Percentiles rank a stretch among this genome's conserved stretches.
phyloP scores from a whole-genome alignment of 2,888 invertebrate species.

The Elgonia sp. region DNA sequence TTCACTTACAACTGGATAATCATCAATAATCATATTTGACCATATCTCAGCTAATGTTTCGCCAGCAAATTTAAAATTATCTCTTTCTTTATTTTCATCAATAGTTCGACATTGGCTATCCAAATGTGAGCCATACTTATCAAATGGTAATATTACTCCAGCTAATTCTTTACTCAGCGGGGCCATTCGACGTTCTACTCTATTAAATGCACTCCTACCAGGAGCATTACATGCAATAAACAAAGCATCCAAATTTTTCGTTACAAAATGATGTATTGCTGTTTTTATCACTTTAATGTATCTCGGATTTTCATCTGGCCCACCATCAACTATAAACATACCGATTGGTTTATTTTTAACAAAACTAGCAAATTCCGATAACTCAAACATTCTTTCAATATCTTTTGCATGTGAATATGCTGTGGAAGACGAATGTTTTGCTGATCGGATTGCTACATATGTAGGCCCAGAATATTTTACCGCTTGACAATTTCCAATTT shows the following conservation, averaged over 20 bases:
- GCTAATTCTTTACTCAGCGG: background rate
- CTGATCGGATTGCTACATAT: too few species aligned
- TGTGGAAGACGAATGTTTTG: too few species aligned
- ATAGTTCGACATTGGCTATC: background rate
- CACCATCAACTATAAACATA: background rate
- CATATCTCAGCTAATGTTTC: background rate
- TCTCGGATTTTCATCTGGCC: background rate
- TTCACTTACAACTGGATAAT: background rate
- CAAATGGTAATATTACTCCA: background rate
- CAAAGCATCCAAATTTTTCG: background rate
- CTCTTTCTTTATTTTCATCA: background rate
- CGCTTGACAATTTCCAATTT: conserved; percentile 67
- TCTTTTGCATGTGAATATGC: too few species aligned
- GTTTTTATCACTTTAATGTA: background rate
- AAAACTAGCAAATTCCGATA: too few species aligned
- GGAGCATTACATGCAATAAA: background rate
- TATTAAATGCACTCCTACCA: background rate
- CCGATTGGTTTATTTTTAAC: background rate
- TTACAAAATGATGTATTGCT: background rate
- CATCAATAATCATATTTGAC: background rate
- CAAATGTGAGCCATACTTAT: background rate
- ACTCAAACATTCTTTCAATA: too few species aligned
- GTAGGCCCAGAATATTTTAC: conserved; percentile 83
- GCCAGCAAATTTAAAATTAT: background rate
- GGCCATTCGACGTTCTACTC: background rate